phyloP scores from a whole-genome alignment of 1,140 invertebrate species.

The Monochamus saltuarius region DNA sequence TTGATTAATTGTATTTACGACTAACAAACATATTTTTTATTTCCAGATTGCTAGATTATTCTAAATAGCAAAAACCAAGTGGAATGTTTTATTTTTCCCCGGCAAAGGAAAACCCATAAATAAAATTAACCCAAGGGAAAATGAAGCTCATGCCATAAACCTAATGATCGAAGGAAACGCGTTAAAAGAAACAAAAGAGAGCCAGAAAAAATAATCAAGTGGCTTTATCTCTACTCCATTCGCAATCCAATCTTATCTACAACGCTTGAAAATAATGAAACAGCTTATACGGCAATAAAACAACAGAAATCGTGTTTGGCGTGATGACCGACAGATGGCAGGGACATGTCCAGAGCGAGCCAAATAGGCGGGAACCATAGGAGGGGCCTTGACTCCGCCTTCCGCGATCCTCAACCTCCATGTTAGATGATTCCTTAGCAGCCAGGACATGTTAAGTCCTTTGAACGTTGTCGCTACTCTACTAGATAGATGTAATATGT shows the following conservation, averaged over 20 bases:
- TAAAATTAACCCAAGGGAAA: no score
- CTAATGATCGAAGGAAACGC: no score
- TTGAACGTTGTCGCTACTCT: slow-evolving; percentile 36
- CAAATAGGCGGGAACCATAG: slow-evolving; percentile 30
- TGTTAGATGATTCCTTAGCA: slow-evolving; percentile 47
- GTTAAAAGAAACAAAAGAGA: slow-evolving; percentile 3
- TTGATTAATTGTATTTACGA: no score
- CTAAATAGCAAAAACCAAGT: no score
- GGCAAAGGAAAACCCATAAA: no score
- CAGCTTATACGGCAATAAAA: slow-evolving; percentile 47
- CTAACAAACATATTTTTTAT: no score
- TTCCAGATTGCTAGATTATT: no score
- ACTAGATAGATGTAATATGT: slow-evolving; percentile 18
- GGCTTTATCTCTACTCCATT: slow-evolving; percentile 35
- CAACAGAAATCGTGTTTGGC: slow-evolving; percentile 29
- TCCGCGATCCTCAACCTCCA: slow-evolving; percentile 37
- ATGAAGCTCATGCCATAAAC: no score
- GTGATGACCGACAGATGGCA: slow-evolving; percentile 42
- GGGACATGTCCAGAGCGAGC: slow-evolving; percentile 27
- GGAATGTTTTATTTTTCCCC: no score
- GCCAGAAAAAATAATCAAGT: slow-evolving; percentile 31
- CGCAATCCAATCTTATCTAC: slow-evolving; percentile 42
- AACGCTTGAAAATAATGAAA: slow-evolving; percentile 46
- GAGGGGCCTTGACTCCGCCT: slow-evolving; percentile 38
- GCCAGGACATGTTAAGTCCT: slow-evolving; percentile 45